phyloP scores from a whole-genome alignment of 2,888 invertebrate species.

The Drosophila seclusa region DNA sequence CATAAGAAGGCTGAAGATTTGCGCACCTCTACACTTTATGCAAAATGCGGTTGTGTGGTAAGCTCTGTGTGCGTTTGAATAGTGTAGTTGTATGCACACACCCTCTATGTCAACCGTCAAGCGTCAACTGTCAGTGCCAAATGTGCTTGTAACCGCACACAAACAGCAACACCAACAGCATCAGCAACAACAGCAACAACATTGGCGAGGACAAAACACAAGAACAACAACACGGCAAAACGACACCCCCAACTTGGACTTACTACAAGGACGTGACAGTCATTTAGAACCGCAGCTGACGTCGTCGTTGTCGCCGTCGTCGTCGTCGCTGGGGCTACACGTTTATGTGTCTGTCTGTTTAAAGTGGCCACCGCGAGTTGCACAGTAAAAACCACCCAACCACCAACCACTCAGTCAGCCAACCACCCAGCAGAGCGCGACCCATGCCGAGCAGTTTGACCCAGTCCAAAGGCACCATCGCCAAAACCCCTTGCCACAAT shows the following conservation, averaged over 20 bases:
- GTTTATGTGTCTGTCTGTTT: slow-evolving; percentile 59
- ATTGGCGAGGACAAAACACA: slow-evolving; percentile 43
- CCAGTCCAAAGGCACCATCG: slow-evolving; percentile 18
- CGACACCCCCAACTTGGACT: slow-evolving; percentile 69
- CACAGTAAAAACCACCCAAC: slow-evolving; percentile 22
- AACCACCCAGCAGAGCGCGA: slow-evolving; percentile 13
- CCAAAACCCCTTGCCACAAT: background rate
- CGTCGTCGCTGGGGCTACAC: slow-evolving; percentile 29
- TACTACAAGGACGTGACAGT: slow-evolving; percentile 79
- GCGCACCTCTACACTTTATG: slow-evolving; percentile 61
- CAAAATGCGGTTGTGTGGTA: slow-evolving; percentile 57
- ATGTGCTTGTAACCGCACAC: slow-evolving; percentile 80
- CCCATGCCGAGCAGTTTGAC: slow-evolving; percentile 44
- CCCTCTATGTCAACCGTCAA: slow-evolving; percentile 77
- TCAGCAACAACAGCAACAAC: slow-evolving; percentile 33
- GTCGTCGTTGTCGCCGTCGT: slow-evolving; percentile 24
- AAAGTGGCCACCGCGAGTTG: slow-evolving; percentile 72
- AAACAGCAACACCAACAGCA: slow-evolving; percentile 44
- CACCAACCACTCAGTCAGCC: slow-evolving; percentile 10
- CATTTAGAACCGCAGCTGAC: slow-evolving; percentile 77
- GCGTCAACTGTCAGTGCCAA: slow-evolving; percentile 83
- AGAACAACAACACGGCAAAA: slow-evolving; percentile 30
- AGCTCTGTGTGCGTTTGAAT: slow-evolving; percentile 20
- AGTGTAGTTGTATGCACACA: slow-evolving; percentile 43
- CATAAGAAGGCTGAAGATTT: slow-evolving; percentile 63